A percentile compares a stretch with the other conserved stretches of the same genome.
Conservation (phyloP, 2,888 invertebrate species). For the Drosophila eohydei region DNA sequence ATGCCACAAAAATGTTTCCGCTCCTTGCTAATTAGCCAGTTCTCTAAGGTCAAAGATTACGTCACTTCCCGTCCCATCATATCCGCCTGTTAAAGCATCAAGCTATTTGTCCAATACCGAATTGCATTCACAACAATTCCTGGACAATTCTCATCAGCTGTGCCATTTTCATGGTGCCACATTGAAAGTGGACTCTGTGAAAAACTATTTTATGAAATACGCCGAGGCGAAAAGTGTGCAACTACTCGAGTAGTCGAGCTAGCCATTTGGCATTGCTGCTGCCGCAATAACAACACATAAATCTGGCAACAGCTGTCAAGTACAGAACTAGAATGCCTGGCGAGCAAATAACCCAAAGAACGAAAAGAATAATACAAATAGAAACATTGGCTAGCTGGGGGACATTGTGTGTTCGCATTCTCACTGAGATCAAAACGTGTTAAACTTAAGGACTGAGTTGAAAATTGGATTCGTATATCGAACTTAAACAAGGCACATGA, state of each 20-base stretch:
- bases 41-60: background rate
- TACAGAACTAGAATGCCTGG: constrained; percentile 40
- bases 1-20: background rate
- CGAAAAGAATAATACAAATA: constrained; percentile 5
- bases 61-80: constrained; percentile 2
- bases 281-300: constrained; percentile 64
- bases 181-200: constrained; percentile 20
- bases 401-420: background rate
- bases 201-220: constrained; percentile 60
- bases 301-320: constrained; percentile 73
- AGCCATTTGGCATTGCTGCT: constrained; percentile 20
- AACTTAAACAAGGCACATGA: background rate
- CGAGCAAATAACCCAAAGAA: constrained; percentile 2
- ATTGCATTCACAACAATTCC: constrained; percentile 34
- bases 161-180: constrained; percentile 31
- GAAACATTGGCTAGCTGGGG: constrained; percentile 13
- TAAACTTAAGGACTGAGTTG: background rate
- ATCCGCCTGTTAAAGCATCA: background rate
- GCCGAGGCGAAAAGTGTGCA: constrained; percentile 36
- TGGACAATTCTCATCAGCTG: constrained; percentile 52
- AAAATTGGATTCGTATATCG: background rate
- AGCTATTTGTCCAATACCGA: background rate
- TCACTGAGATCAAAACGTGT: background rate
- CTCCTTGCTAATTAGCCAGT: background rate
- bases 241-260: constrained; percentile 26